phyloP scores from a whole-genome alignment of 2,888 invertebrate species.

The Phlogophora meticulosa region DNA sequence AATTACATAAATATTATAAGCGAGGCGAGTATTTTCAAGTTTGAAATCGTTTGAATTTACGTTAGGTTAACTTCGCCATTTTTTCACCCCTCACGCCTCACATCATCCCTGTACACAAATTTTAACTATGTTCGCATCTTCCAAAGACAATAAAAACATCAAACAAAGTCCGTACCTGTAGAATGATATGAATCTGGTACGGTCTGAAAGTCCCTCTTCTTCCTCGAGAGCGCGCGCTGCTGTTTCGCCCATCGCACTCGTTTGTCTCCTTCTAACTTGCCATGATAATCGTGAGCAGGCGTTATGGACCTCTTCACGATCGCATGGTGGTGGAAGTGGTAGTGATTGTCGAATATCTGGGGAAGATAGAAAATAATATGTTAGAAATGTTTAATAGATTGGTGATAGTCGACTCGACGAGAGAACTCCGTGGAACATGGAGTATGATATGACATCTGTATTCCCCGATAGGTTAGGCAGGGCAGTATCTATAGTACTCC shows the following conservation, averaged over 20 bases:
- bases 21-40: neutral
- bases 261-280: slow-evolving; percentile 93
- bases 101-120: too few species aligned
- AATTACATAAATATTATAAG: too few species aligned
- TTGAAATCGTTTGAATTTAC: too few species aligned
- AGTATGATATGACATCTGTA: too few species aligned
- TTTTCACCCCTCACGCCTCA: too few species aligned
- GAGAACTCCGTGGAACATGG: too few species aligned
- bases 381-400: slow-evolving; percentile 1
- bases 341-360: slow-evolving; percentile 97
- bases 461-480: too few species aligned
- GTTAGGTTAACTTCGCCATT: too few species aligned
- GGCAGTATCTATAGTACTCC: too few species aligned
- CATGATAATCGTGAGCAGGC: slow-evolving; percentile 94
- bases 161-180: slow-evolving; percentile 73
- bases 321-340: slow-evolving; percentile 95
- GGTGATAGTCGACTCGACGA: too few species aligned
- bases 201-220: slow-evolving; percentile 95
- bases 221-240: slow-evolving; percentile 94
- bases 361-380: slow-evolving; percentile 63
- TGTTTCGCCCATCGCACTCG: slow-evolving; percentile 96
- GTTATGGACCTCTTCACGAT: slow-evolving; percentile 94
- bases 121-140: too few species aligned
- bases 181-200: slow-evolving; percentile 71
- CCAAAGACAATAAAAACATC: neutral